A percentile compares a stretch with the other conserved stretches of the same genome.
phyloP scores from a whole-genome alignment of 2,797 vertebrate genomes.

The Platyrinchus mystaceus region DNA sequence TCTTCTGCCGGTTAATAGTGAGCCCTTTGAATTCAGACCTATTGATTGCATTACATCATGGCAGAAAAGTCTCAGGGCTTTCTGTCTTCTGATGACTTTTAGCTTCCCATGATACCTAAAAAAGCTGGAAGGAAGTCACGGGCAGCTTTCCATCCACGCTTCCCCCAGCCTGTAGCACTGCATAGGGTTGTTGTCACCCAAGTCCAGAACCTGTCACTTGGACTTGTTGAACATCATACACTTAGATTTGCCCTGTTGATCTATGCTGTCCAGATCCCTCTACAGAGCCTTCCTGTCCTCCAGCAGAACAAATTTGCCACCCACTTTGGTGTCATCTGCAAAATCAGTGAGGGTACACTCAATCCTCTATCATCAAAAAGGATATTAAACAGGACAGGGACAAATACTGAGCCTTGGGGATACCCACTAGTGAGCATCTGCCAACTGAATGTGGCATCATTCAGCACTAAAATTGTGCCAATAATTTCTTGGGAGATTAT shows the following conservation, averaged over 20 bases:
- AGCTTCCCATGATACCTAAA: background rate
- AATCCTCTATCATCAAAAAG: background rate
- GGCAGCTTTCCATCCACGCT: background rate
- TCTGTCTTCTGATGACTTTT: background rate
- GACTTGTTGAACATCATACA: background rate
- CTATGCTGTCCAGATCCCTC: background rate
- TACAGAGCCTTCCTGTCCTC: background rate
- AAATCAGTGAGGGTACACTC: background rate
- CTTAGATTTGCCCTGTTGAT: background rate
- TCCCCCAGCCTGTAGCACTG: background rate
- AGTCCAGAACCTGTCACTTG: background rate
- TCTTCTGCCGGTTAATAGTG: background rate
- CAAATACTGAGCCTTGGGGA: background rate
- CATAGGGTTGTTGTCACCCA: background rate
- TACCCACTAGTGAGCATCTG: background rate
- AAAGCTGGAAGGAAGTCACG: background rate
- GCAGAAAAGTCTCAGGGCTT: background rate
- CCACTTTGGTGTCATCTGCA: accelerated
- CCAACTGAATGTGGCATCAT: background rate
- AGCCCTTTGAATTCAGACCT: background rate
- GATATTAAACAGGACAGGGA: background rate
- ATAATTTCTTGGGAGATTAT: background rate
- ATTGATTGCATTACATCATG: background rate
- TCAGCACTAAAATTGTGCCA: background rate
- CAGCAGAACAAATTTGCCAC: background rate